phyloP scores from a whole-genome alignment of 2,113 vertebrate genomes.

The Scomber scombrus region DNA sequence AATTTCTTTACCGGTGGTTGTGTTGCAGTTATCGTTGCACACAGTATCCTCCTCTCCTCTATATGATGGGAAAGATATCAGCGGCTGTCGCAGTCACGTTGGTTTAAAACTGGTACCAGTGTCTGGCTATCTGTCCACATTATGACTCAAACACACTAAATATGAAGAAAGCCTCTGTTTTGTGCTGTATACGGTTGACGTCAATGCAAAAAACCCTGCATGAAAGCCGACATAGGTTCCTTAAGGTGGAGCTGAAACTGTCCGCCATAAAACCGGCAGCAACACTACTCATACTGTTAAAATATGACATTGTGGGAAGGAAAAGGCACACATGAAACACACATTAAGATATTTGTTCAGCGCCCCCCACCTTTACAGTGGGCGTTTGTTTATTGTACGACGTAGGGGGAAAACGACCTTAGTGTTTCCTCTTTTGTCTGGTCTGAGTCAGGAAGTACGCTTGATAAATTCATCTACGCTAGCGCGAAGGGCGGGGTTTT shows the following conservation, averaged over 20 bases:
- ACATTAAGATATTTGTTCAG: fast-evolving
- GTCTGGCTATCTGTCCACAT: slow-evolving; percentile 59
- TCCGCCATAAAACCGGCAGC: not conserved
- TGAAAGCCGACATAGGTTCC: slow-evolving; percentile 70
- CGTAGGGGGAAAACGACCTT: slow-evolving; percentile 44
- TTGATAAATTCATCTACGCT: not conserved
- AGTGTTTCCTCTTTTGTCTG: slow-evolving; percentile 51
- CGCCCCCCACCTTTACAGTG: fast-evolving
- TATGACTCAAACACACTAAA: slow-evolving; percentile 65
- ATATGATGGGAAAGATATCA: slow-evolving; percentile 39
- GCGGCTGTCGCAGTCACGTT: slow-evolving; percentile 60
- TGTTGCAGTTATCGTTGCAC: slow-evolving; percentile 63
- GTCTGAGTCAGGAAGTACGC: slow-evolving; percentile 62
- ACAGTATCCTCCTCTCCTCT: slow-evolving; percentile 56
- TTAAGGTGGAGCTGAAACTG: slow-evolving; percentile 81
- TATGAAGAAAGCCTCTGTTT: slow-evolving; percentile 75
- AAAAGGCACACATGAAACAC: fast-evolving
- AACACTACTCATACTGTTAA: not conserved
- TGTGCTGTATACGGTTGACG: slow-evolving; percentile 82
- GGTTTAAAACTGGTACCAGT: slow-evolving; percentile 25
- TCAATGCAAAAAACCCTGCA: slow-evolving; percentile 84
- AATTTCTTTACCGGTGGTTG: slow-evolving; percentile 71
- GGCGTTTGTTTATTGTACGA: not conserved
- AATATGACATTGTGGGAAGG: fast-evolving
- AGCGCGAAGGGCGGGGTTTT: slow-evolving; percentile 29